Evolutionary conservation across 2,888 invertebrate species (phyloP).

Genomic region (Calephelis perditalis): DNA sequence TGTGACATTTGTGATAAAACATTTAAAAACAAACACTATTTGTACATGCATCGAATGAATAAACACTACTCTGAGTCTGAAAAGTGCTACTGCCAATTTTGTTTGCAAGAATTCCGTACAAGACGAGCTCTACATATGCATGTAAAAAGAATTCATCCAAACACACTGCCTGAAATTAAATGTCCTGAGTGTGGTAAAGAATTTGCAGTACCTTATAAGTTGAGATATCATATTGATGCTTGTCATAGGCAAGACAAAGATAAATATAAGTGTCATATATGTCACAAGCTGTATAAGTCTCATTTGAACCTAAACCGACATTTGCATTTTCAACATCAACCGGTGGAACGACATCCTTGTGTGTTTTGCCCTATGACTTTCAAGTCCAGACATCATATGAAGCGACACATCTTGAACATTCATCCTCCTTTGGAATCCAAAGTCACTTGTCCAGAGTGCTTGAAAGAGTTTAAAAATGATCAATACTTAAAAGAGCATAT

Average conservation of each 20-base stretch:
- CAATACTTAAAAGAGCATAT: conserved; percentile 68
- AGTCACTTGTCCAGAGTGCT: conserved; percentile 62
- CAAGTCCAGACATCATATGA: conserved; percentile 68
- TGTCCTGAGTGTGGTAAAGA: conserved; percentile 61
- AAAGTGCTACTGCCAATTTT: conserved; percentile 65
- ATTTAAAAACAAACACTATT: conserved; percentile 67
- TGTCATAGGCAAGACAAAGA: conserved; percentile 53
- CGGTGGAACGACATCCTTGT: conserved; percentile 57
- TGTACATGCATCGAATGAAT: conserved; percentile 72
- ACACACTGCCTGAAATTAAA: conserved; percentile 60
- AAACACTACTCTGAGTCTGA: conserved; percentile 68
- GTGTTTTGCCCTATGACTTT: conserved; percentile 69
- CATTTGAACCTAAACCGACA: conserved; percentile 58
- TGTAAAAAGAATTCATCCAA: conserved; percentile 57
- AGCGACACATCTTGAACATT: conserved; percentile 63
- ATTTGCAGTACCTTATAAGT: conserved; percentile 61
- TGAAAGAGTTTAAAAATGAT: conserved; percentile 69
- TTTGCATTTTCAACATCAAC: conserved; percentile 58
- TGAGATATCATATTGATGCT: conserved; percentile 56
- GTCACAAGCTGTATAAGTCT: conserved; percentile 61
- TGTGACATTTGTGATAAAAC: conserved; percentile 66
- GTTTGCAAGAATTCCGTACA: conserved; percentile 63
- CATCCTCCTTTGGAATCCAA: conserved; percentile 69
- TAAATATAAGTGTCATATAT: conserved; percentile 59
- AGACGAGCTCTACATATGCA: conserved; percentile 63